Conservation (phyloP, 1,140 invertebrate species). For the Drosophila oshimai region DNA sequence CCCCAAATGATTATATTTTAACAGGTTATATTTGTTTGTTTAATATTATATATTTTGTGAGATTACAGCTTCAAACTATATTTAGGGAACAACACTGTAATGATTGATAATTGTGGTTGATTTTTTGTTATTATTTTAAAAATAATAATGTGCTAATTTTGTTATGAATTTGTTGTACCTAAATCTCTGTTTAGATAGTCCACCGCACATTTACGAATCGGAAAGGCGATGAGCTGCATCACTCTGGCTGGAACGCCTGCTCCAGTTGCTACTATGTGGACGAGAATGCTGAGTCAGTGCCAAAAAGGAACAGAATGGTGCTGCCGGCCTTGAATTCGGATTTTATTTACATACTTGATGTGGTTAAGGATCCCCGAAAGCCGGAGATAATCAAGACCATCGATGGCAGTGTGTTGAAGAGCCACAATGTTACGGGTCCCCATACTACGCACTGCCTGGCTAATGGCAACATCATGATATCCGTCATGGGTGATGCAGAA, state of each 20-base stretch:
- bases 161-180: too few relatives aligned
- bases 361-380: conserved; percentile 87
- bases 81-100: too few relatives aligned
- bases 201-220: conserved; percentile 91
- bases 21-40: too few relatives aligned
- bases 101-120: too few relatives aligned
- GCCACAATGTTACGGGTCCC: conserved; percentile 89
- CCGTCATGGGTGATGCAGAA: conserved; percentile 92
- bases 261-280: conserved; percentile 90
- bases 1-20: too few relatives aligned
- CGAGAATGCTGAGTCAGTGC: conserved; percentile 83
- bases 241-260: conserved; percentile 98
- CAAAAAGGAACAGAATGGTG: conserved; percentile 90
- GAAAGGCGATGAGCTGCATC: conserved; percentile 95
- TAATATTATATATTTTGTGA: too few relatives aligned
- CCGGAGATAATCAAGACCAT: conserved; percentile 86
- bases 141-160: too few relatives aligned
- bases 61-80: too few relatives aligned
- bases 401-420: conserved; percentile 88
- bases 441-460: conserved; percentile 97
- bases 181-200: conserved; percentile 91
- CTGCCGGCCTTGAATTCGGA: conserved; percentile 92
- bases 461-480: conserved; percentile 96
- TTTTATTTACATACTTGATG: conserved; percentile 94
- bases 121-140: too few relatives aligned